Evolutionary conservation across 2,113 vertebrate genomes (phyloP).

Genomic region (Aythya baeri): DNA sequence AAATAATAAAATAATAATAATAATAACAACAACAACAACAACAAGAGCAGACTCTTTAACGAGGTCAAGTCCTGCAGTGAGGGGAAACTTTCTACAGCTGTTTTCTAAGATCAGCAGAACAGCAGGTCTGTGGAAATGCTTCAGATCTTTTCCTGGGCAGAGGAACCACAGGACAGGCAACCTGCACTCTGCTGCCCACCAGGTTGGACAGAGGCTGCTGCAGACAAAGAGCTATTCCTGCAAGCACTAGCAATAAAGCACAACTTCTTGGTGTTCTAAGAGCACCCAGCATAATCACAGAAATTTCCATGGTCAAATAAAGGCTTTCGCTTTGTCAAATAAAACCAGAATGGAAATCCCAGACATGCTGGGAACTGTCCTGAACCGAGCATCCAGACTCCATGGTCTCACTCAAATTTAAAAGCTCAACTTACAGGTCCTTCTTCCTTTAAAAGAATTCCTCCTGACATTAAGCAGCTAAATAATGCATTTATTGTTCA

Average conservation of each 20-base stretch:
- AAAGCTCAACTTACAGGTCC: background rate
- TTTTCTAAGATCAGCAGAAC: background rate
- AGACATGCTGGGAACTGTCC: background rate
- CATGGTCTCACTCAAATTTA: background rate
- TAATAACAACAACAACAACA: background rate
- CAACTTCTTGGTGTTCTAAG: background rate
- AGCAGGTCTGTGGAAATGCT: background rate
- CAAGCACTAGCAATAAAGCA: background rate
- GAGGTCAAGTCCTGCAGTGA: background rate
- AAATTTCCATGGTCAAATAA: background rate
- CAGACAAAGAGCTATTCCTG: background rate
- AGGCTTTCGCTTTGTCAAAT: background rate
- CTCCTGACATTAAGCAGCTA: background rate
- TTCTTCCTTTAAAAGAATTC: background rate
- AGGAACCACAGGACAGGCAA: background rate
- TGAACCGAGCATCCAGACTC: background rate
- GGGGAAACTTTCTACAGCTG: background rate
- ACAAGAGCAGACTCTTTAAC: background rate
- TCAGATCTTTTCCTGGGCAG: background rate
- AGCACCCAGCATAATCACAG: background rate
- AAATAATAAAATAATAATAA: background rate
- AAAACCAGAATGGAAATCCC: background rate
- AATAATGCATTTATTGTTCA: background rate
- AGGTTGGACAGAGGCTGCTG: background rate
- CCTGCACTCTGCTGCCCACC: background rate